Conservation (phyloP, 2,113 vertebrate genomes). For the Vicugna pacos region DNA sequence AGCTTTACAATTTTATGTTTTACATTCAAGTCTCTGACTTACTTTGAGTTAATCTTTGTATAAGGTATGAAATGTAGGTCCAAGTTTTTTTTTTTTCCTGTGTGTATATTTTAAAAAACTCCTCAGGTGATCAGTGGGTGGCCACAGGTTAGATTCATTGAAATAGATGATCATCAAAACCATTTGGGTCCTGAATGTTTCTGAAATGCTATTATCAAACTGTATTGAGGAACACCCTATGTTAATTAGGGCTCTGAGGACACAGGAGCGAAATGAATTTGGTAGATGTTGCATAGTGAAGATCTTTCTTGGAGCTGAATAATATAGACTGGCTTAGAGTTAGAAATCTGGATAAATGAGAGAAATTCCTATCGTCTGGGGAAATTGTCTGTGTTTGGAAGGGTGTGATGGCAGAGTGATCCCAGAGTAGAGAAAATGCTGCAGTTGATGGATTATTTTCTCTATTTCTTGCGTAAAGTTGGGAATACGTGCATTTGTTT, state of each 20-base stretch:
- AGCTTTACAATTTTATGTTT: neutral
- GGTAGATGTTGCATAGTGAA: neutral
- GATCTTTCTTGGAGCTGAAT: neutral
- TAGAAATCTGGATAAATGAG: neutral
- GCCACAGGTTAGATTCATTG: neutral
- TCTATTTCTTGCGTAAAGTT: neutral
- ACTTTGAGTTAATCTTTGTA: slow-evolving; percentile 12
- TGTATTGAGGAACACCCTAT: neutral
- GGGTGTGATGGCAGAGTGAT: neutral
- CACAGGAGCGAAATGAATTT: slow-evolving; percentile 18
- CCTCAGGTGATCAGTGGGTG: neutral
- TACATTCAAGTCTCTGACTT: neutral
- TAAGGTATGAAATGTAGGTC: neutral
- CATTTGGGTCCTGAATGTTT: neutral
- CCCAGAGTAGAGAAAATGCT: neutral
- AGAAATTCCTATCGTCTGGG: neutral
- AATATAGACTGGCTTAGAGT: neutral
- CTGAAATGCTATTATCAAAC: slow-evolving; percentile 24
- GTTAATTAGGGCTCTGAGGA: neutral
- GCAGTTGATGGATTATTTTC: neutral
- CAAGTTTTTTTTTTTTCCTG: neutral
- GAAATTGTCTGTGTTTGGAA: neutral
- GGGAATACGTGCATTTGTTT: neutral
- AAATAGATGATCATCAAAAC: neutral
- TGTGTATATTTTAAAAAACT: neutral